Evolutionary conservation across 2,888 invertebrate species (phyloP).

Genomic region (Hedya salicella): DNA sequence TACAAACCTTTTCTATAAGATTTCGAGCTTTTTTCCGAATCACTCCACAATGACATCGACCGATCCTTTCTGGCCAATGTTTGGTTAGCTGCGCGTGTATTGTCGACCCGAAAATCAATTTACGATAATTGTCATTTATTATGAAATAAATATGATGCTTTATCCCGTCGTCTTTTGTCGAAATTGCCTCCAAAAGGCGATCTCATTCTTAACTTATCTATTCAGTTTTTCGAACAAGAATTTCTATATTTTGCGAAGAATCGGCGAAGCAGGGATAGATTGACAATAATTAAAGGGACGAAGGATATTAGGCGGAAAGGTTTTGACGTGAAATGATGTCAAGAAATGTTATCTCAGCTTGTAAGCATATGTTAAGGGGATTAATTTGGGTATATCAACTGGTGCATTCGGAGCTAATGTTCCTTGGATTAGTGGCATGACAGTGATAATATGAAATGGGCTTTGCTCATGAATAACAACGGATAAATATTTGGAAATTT

Average conservation of each 20-base stretch:
- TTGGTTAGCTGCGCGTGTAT: conserved; percentile 87
- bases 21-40: conserved; percentile 58
- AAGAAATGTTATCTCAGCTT: conserved; percentile 79
- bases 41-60: conserved; percentile 73
- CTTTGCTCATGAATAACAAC: no score
- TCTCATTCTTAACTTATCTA: conserved; percentile 55
- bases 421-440: conserved; percentile 7
- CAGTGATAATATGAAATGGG: neutral
- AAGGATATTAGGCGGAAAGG: conserved; percentile 76
- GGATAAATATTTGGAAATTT: no score
- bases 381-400: conserved; percentile 59
- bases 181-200: conserved; percentile 65
- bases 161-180: conserved; percentile 70
- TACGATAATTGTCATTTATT: conserved; percentile 85
- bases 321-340: conserved; percentile 67
- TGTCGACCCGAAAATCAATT: conserved; percentile 80
- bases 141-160: conserved; percentile 84
- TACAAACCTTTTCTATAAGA: conserved; percentile 64
- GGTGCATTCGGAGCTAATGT: conserved; percentile 36
- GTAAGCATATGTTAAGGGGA: conserved; percentile 68
- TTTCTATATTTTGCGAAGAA: conserved; percentile 76
- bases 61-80: conserved; percentile 87
- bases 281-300: conserved; percentile 78
- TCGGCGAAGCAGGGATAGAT: conserved; percentile 63
- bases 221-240: conserved; percentile 73